These are phyloP conservation scores for Solea senegalensis DNA, from an alignment of 2,113 vertebrate species.

Conservation along the genomic window DNA sequence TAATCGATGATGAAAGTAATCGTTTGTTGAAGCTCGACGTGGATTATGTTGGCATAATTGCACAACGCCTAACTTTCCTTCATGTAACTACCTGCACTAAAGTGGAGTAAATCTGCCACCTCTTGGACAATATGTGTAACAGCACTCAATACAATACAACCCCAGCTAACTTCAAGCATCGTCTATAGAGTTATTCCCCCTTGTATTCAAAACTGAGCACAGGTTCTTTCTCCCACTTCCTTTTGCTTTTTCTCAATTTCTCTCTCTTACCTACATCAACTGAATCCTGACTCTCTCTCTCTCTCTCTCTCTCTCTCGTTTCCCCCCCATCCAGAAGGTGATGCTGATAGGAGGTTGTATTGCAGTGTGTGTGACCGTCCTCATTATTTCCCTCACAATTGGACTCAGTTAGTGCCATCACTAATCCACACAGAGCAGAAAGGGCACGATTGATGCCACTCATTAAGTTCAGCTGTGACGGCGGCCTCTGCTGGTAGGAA, in stretches of 20 bases:
- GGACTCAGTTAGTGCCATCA: slow-evolving; percentile 71
- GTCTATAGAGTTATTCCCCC: neutral
- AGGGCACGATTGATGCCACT: neutral
- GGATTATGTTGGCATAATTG: too few relatives aligned
- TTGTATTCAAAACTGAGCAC: neutral
- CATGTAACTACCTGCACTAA: neutral
- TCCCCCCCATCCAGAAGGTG: slow-evolving; percentile 72
- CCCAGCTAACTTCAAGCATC: neutral
- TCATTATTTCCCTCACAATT: slow-evolving; percentile 74
- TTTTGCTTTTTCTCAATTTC: neutral
- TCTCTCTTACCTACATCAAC: neutral
- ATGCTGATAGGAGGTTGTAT: slow-evolving; percentile 78
- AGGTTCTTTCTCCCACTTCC: neutral
- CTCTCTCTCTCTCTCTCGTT: slow-evolving; percentile 25
- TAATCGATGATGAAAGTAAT: too few relatives aligned
- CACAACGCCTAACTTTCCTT: neutral
- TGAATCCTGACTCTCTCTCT: slow-evolving; percentile 20
- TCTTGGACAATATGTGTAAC: slow-evolving; percentile 36
- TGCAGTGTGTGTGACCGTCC: slow-evolving; percentile 64
- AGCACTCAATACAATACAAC: neutral
- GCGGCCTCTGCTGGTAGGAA: neutral
- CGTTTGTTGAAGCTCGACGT: too few relatives aligned
- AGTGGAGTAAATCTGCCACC: slow-evolving; percentile 60
- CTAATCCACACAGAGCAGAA: slow-evolving; percentile 17
- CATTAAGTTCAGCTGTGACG: neutral